Evolutionary conservation across 2,797 vertebrate species (phyloP), one percentile per base, ranked within the genome.

Genomic region (Pantherophis vulpinus): DNA sequence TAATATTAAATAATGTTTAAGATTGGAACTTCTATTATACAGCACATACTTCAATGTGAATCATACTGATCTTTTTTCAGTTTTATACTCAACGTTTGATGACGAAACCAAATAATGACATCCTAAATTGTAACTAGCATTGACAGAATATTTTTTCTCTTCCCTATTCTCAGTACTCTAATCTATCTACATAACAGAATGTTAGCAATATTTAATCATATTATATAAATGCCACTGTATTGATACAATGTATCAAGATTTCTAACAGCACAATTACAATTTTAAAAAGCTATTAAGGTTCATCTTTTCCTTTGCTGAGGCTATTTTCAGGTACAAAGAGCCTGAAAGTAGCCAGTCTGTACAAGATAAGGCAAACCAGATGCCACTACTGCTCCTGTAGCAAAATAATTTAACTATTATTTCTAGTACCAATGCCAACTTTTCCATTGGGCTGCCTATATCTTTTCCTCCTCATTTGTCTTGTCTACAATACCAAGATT

Each of bases 401-500:
- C 70, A 93, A 97, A 96, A 97, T 96, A 96, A 95, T 95, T 89
- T 94, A 92, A 95, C 95, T 91, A 94, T 63, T 94, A 93, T 95
- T 96, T 95, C 93, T 96, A 93, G 96, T 58, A 97, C 96, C 94
- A 95, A 93, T 96, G 96, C 95, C 94, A 97, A 89, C 95, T 97
- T 97, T 96, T 96, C 94, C 95, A 95, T 95, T 96, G 90, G 94
- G 83, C 74, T 93, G 79, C 93, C 95, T 97, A 96, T 94, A 96
- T 97, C 96, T 96, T 96, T 95, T 93, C 94, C 94, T 96, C 95
- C 96, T 95, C 96, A 96, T 95, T 96, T 94, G 94, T 96, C 97
- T 97, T 96, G 96, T 97, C 96, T 97, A 95, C 93, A 37, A 95
- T 60, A 91, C 87, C 95, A 94, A 95, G 94, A 91, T 93, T 93